Evolutionary conservation across 2,888 invertebrate species (phyloP), one percentile per base, ranked within the genome.

Genomic region (Drymonia ruficornis): DNA sequence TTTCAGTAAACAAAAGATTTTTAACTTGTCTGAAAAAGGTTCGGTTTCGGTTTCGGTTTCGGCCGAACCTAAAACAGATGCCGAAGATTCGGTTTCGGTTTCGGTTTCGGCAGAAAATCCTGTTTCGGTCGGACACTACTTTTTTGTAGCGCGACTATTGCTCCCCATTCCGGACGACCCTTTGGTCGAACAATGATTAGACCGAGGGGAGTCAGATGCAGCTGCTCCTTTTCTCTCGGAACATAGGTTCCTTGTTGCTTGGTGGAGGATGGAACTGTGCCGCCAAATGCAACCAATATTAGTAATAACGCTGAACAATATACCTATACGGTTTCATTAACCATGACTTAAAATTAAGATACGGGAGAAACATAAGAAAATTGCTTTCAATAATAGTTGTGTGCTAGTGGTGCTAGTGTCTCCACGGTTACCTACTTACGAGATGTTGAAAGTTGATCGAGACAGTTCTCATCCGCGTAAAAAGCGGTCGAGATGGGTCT

Each of bases 201-300:
- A 84, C 70, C 67, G 84, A 86, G 89, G 87, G 90, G 87, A 83
- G 75, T 80, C 70, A 80, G 74, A 81, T 87, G 91, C 92, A 91
- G 92, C 92, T 92, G 92, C 87, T 89, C 86, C 84, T 88, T 86
- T 88, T 83, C 83, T 85, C 84, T 83, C 77, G 72, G 65, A 78
- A 70, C 59, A 75, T 75, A 80, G n/a, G 3, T 19, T 81, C 81
- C 72, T 80, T 84, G 69, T 79, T 77, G 70, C 74, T 70, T 53
- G 65, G 65, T 56, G 56, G 67, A 76, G 68, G 72, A 81, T 81
- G 78, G 81, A 78, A 81, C 70, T 81, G 72, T 75, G 80, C 84
- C 80, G 84, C 83, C 55, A 83, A 86, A 81, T 76, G 61, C 65
- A 63, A 67, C 69, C 69, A 67, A 61, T 65, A 66, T 67, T 67